Conservation (phyloP, 2,797 vertebrate genomes). For the Rallus crepitans region DNA sequence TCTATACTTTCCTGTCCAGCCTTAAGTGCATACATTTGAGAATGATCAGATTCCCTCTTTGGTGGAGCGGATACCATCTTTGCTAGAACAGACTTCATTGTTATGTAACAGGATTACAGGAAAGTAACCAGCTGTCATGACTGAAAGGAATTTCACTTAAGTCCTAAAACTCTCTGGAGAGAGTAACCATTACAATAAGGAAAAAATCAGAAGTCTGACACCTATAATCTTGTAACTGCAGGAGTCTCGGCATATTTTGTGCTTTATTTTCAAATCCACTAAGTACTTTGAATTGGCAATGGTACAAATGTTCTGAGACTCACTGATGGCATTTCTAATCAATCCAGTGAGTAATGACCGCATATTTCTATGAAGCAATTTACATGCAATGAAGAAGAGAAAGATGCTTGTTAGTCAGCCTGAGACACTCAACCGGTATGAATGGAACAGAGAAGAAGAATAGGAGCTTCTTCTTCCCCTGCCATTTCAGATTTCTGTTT, state of each 20-base stretch:
- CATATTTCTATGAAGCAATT: constrained; percentile 39
- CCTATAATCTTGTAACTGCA: neutral
- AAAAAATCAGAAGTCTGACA: neutral
- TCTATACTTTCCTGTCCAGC: neutral
- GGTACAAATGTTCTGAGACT: constrained; percentile 22
- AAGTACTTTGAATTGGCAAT: neutral
- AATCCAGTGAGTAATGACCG: constrained; percentile 41
- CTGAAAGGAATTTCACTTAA: neutral
- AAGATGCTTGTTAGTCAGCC: neutral
- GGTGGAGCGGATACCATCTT: neutral
- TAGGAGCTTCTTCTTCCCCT: neutral
- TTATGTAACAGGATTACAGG: neutral
- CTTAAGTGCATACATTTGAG: neutral
- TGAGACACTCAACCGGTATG: neutral
- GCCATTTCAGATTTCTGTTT: constrained; percentile 22
- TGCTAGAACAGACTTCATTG: neutral
- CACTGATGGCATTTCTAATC: constrained; percentile 46
- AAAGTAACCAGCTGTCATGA: neutral
- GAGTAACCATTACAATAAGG: neutral
- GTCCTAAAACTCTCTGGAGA: neutral
- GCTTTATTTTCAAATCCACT: constrained; percentile 33
- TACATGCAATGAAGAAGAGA: constrained; percentile 1
- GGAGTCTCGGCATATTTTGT: constrained; percentile 1
- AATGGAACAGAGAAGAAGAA: neutral
- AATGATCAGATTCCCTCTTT: neutral